Base-by-base conservation (phyloP, 2,888 invertebrate species). In the Eupithecia vulgata region DNA sequence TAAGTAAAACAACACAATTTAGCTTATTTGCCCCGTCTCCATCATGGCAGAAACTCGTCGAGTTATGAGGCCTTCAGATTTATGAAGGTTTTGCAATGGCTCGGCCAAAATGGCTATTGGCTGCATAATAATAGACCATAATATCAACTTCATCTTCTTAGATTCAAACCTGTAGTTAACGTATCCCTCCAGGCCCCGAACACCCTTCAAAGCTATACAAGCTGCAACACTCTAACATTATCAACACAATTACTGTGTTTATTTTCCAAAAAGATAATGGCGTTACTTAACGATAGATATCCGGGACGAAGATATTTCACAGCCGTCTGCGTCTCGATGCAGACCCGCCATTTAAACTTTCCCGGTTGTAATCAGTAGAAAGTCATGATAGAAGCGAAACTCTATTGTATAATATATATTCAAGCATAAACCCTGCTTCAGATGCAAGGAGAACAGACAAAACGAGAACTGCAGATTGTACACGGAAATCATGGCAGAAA, bases 231-330 rank as follows among this genome's bases (percentile, higher is more conserved):
- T 2, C 35, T 10, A 37, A 37, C n/a, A 5, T 62, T 0, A 10
- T 37, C 62, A n/a, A 34, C 61, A 35, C 7, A 64, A 64, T 37
- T 21, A 64, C 21, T 25, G 5, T 64, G 62, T 64, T 37, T 64
- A 64, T 37, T 64, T 64, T 3, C 65, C 21, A 65, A 65, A 25
- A 42, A 65, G 81, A 85, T 91, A 92, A 93, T 92, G 88, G 90
- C 83, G 84, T 90, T 87, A 91, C 91, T 90, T 90, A 89, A 93
- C 93, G 91, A 92, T 91, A 92, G 91, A 93, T 93, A 93, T 93
- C 93, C 93, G 85, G 79, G 89, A 83, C 86, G 86, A 73, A 83
- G 81, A 88, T 89, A 86, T 81, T 84, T 88, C 87, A 78, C 76
- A 75, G 78, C 76, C 76, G 70, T 76, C 71, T 71, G 68, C 57